Conservation (phyloP, 2,888 invertebrate genomes). For the Platypus cylindrus region DNA sequence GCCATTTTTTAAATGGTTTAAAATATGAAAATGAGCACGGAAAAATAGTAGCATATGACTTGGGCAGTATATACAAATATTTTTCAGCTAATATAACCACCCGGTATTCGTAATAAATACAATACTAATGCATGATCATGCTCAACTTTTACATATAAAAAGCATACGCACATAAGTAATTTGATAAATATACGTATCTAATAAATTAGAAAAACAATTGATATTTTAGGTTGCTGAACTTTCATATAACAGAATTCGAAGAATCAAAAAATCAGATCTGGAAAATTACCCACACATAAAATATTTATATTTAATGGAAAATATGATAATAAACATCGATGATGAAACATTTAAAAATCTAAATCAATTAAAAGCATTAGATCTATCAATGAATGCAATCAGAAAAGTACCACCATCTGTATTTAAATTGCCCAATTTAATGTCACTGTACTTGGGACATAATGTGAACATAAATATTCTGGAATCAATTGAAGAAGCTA, state of each 20-base stretch:
- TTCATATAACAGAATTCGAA: conserved; percentile 29
- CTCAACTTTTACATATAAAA: too few species aligned
- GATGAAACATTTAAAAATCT: conserved; percentile 26
- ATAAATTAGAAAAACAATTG: too few species aligned
- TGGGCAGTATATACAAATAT: too few species aligned
- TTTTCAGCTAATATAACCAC: too few species aligned
- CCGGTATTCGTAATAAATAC: too few species aligned
- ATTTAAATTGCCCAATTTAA: conserved; percentile 29
- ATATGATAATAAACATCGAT: conserved; percentile 26
- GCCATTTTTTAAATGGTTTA: too few species aligned
- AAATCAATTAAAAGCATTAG: conserved; percentile 24
- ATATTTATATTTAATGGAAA: conserved; percentile 31
- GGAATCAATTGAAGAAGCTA: conserved; percentile 24
- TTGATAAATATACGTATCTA: too few species aligned
- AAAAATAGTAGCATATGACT: too few species aligned
- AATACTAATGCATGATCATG: too few species aligned
- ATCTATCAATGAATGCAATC: conserved; percentile 28
- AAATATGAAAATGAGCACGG: too few species aligned
- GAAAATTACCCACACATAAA: conserved; percentile 24
- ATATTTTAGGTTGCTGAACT: conserved; percentile 28
- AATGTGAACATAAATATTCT: conserved; percentile 30
- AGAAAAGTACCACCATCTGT: conserved; percentile 25
- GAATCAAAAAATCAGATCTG: conserved; percentile 26
- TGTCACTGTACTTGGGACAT: conserved; percentile 28
- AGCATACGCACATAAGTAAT: too few species aligned